Conservation (phyloP, 2,797 vertebrate genomes). For the Lagodon rhomboides region DNA sequence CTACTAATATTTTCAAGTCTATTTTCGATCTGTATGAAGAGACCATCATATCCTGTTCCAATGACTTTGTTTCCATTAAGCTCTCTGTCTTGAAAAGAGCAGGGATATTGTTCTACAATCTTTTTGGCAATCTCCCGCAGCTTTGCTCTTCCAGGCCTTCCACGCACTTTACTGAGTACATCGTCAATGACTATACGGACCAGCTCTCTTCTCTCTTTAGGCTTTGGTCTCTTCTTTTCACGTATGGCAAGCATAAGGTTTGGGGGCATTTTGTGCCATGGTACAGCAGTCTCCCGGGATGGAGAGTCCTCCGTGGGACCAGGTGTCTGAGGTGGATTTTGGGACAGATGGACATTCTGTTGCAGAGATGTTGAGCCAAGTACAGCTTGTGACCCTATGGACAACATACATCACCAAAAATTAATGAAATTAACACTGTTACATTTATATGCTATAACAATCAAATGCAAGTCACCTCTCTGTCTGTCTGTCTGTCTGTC, state of each 20-base stretch:
- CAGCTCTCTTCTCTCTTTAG: slow-evolving; percentile 37
- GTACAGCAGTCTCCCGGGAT: slow-evolving; percentile 10
- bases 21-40: slow-evolving; percentile 15
- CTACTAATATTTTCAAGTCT: slow-evolving; percentile 20
- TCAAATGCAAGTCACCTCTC: no score
- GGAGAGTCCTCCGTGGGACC: slow-evolving; percentile 10
- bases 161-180: slow-evolving; percentile 13
- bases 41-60: neutral
- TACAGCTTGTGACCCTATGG: slow-evolving; percentile 12
- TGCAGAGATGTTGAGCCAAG: neutral
- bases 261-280: slow-evolving; percentile 41
- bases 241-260: slow-evolving; percentile 16
- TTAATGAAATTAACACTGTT: neutral
- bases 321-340: slow-evolving; percentile 6
- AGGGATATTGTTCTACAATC: slow-evolving; percentile 33
- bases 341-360: neutral
- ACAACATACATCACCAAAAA: slow-evolving; percentile 16
- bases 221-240: slow-evolving; percentile 31
- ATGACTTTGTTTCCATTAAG: neutral
- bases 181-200: slow-evolving; percentile 17
- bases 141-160: slow-evolving; percentile 29
- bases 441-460: neutral
- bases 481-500: no score
- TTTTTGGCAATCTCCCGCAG: slow-evolving; percentile 3
- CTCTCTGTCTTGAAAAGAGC: slow-evolving; percentile 34